Evolutionary conservation across 2,888 invertebrate genomes (phyloP), one percentile per base, ranked within the genome.

Genomic region (Eupithecia abbreviata): DNA sequence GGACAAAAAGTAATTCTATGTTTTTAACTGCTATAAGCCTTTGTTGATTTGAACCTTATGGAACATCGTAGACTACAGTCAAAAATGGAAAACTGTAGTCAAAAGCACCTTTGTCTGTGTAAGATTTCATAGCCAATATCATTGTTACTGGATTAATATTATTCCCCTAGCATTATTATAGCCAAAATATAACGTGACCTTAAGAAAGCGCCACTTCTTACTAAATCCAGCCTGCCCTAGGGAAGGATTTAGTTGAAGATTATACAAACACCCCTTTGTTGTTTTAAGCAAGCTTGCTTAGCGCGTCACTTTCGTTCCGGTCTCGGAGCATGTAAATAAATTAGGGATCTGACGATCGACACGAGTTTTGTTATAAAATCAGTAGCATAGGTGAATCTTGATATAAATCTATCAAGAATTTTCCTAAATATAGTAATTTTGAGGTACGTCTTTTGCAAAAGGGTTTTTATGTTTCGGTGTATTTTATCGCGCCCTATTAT

Each of bases 231-330:
- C 9, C 18, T 43, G 51, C 43, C 66, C 18, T 43, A 73, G 62
- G 68, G 71, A 71, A 75, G 80, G 86, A 83, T 86, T 85, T 80
- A 73, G 77, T 82, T 81, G 81, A 81, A 83, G 84, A 87, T 84
- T 84, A 82, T 69, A 77, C 82, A 80, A 79, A 83, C 82, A 62
- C 80, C 88, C 88, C 86, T 86, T 85, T 87, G 88, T 88, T 88
- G 79, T 85, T 85, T 81, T 84, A 85, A 84, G 83, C 79, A 74
- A 84, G 81, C 79, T 85, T 79, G 76, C 79, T 82, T 82, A 79
- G 74, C 83, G 77, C 79, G 80, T 79, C 79, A 79, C 79, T 78
- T 76, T 79, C 76, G 73, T 77, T 78, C 66, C 69, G 74, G 71
- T 72, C 67, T 68, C 51, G 76, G 76, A 79, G 67, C 51, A 79